Conservation (phyloP, 2,888 invertebrate species). For the Ditula angustiorana region DNA sequence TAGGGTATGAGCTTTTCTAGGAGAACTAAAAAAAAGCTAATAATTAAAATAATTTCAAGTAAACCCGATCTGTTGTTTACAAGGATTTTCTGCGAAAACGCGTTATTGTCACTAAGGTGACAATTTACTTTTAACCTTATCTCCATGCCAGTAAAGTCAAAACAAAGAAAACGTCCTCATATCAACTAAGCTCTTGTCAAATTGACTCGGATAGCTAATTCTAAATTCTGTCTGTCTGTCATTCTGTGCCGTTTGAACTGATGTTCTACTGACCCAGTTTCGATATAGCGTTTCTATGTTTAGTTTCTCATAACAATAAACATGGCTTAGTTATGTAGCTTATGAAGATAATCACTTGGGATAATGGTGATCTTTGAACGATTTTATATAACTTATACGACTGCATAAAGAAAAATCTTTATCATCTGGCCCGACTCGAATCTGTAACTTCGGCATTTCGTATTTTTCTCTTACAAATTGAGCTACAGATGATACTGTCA, state of each 20-base stretch:
- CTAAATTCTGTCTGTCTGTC: slow-evolving; percentile 27
- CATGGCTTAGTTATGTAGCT: too few species aligned
- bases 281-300: slow-evolving; percentile 6
- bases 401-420: too few species aligned
- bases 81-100: too few species aligned
- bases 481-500: too few species aligned
- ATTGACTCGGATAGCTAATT: not conserved
- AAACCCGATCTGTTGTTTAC: too few species aligned
- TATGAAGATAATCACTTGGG: not conserved
- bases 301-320: not conserved
- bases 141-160: not conserved
- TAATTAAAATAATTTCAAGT: too few species aligned
- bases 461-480: too few species aligned
- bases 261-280: slow-evolving; percentile 16
- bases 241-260: slow-evolving; percentile 8
- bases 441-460: too few species aligned
- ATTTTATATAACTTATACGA: not conserved
- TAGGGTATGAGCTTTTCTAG: too few species aligned
- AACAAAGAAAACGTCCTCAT: not conserved
- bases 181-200: not conserved
- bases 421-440: too few species aligned
- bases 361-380: not conserved
- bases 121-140: not conserved
- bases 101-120: too few species aligned
- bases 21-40: too few species aligned